These are phyloP conservation scores for Heliconius ismenius DNA, from an alignment of 2,888 invertebrate genomes.

Conservation along the genomic window DNA sequence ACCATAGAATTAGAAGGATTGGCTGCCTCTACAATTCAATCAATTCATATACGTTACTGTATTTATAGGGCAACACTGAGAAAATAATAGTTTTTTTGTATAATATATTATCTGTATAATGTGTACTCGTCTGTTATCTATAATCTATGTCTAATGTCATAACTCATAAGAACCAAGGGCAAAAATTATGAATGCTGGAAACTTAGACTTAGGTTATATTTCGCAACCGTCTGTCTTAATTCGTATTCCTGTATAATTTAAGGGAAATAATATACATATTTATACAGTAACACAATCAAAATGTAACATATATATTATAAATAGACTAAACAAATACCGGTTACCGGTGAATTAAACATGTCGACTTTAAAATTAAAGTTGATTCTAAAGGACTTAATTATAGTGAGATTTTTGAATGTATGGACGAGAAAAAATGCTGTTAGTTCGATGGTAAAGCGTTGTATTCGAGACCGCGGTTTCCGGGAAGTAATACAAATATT, in stretches of 20 bases:
- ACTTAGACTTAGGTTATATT: conserved; percentile 42
- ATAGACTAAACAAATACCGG: conserved; percentile 13
- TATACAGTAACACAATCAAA: conserved; percentile 1
- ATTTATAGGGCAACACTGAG: no score
- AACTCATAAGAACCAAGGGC: conserved; percentile 5
- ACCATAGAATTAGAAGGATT: no score
- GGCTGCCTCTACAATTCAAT: no score
- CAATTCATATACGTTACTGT: no score
- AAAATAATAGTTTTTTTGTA: no score
- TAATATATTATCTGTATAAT: no score
- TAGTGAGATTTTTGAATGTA: conserved; percentile 62
- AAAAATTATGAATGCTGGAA: background rate
- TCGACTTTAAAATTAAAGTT: conserved; percentile 55
- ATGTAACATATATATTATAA: conserved; percentile 17
- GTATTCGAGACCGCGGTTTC: conserved; percentile 64
- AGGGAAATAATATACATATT: conserved; percentile 7
- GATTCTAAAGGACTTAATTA: conserved; percentile 63
- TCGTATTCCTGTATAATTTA: conserved; percentile 25
- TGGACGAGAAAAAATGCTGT: conserved; percentile 66
- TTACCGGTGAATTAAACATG: conserved; percentile 50
- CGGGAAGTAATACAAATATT: conserved; percentile 68
- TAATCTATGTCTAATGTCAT: background rate
- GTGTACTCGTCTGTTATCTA: background rate
- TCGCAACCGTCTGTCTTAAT: conserved; percentile 38
- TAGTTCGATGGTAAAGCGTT: conserved; percentile 63